Conservation (phyloP, 1,140 invertebrate species). For the Palaemon carinicauda region DNA sequence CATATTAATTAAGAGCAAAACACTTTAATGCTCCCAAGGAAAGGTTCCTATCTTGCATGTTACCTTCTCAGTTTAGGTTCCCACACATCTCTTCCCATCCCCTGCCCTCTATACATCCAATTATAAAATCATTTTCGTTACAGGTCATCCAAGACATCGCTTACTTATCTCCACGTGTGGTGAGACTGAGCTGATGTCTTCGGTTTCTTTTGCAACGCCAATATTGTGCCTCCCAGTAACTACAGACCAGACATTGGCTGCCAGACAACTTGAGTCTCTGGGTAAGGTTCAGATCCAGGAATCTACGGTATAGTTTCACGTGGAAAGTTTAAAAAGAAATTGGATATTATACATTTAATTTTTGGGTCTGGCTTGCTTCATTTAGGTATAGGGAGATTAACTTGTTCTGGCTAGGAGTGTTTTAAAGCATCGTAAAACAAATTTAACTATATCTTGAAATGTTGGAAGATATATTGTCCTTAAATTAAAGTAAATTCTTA, state of each 20-base stretch:
- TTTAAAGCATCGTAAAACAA: too few relatives aligned
- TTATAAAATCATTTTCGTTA: neutral
- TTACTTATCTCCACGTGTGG: conserved; percentile 9
- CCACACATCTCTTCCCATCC: neutral
- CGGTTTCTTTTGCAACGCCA: conserved; percentile 18
- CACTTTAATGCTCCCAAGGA: too few relatives aligned
- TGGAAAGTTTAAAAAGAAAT: neutral
- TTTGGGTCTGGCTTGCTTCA: too few relatives aligned
- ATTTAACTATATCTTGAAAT: too few relatives aligned
- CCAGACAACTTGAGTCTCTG: neutral
- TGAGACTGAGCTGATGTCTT: conserved; percentile 2
- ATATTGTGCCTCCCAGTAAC: conserved; percentile 20
- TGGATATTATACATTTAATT: too few relatives aligned
- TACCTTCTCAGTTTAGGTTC: neutral
- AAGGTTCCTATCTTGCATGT: neutral
- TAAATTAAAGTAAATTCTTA: too few relatives aligned
- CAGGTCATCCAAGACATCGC: conserved; percentile 27
- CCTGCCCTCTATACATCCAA: neutral
- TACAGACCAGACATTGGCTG: conserved; percentile 11
- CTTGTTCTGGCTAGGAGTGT: too few relatives aligned
- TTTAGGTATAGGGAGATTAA: too few relatives aligned
- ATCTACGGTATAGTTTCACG: neutral
- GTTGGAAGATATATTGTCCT: too few relatives aligned
- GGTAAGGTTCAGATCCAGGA: neutral
- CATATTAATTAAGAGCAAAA: too few relatives aligned